Conservation (phyloP, 2,797 vertebrate species). For the Malacoctenus gilli region DNA sequence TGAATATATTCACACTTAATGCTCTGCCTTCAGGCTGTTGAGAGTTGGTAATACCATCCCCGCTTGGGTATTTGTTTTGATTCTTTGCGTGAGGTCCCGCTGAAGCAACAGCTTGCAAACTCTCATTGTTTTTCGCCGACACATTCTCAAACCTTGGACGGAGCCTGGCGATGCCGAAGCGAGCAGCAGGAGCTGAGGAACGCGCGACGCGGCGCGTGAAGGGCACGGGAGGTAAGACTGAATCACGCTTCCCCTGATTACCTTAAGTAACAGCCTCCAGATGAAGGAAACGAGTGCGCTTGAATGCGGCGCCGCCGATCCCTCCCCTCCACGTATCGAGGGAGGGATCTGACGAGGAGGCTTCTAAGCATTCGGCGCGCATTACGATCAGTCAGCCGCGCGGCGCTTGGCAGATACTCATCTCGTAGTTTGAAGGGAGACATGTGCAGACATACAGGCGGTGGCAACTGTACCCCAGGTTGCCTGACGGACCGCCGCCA, state of each 20-base stretch:
- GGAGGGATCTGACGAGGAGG: conserved; percentile 10
- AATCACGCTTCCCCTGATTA: conserved; percentile 34
- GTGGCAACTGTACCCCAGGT: neutral
- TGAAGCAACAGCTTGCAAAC: conserved; percentile 39
- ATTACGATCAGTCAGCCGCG: conserved; percentile 18
- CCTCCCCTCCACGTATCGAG: neutral
- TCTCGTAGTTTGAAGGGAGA: conserved; percentile 13
- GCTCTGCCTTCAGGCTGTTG: conserved; percentile 5
- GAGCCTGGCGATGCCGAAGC: conserved; percentile 25
- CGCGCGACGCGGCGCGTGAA: conserved; percentile 23
- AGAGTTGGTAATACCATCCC: neutral
- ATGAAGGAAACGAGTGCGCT: conserved; percentile 31
- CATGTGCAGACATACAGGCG: neutral
- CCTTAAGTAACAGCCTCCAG: conserved; percentile 27
- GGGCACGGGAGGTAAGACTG: conserved; percentile 35
- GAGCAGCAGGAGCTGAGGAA: conserved; percentile 42
- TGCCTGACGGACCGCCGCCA: conserved; percentile 26
- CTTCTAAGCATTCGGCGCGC: conserved; percentile 25
- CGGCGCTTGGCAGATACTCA: conserved; percentile 3
- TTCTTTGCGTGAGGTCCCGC: conserved; percentile 17
- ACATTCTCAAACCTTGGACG: conserved; percentile 29
- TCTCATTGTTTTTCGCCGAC: conserved; percentile 30
- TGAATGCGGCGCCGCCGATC: conserved; percentile 9
- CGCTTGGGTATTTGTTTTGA: conserved; percentile 21
- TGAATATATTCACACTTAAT: neutral